Conservation (phyloP, 2,113 vertebrate genomes). For the Pteropus alecto region DNA sequence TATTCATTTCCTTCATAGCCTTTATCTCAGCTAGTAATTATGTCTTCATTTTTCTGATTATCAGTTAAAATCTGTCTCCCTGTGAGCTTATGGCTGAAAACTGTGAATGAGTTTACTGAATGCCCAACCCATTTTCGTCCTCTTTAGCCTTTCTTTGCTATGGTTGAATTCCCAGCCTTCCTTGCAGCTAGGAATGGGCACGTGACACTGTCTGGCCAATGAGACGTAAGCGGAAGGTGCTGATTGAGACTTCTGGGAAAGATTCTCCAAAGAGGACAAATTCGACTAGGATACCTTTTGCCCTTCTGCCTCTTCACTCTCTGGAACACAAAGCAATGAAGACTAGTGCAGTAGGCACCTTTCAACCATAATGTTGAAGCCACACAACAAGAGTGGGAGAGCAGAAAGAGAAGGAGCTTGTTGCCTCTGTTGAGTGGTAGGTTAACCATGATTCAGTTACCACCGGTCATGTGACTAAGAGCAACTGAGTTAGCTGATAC, state of each 20-base stretch:
- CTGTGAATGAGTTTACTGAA: background rate
- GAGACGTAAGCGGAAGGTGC: background rate
- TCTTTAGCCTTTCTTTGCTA: background rate
- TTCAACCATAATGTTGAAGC: background rate
- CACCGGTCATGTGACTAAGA: no score
- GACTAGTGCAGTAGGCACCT: fast-evolving
- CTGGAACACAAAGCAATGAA: background rate
- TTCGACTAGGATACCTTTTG: background rate
- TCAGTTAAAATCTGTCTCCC: background rate
- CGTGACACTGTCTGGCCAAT: background rate
- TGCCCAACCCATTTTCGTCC: fast-evolving
- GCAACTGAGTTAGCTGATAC: background rate
- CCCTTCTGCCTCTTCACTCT: background rate
- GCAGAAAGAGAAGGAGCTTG: background rate
- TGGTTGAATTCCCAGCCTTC: background rate
- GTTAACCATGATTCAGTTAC: background rate
- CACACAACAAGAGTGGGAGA: background rate
- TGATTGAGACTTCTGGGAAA: background rate
- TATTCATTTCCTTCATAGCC: background rate
- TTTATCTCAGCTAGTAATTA: background rate
- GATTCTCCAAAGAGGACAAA: background rate
- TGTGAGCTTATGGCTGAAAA: background rate
- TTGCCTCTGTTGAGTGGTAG: background rate
- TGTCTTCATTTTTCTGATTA: background rate
- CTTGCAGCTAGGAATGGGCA: background rate